phyloP scores from a whole-genome alignment of 2,888 invertebrate genomes.

The Dorcus hopei region DNA sequence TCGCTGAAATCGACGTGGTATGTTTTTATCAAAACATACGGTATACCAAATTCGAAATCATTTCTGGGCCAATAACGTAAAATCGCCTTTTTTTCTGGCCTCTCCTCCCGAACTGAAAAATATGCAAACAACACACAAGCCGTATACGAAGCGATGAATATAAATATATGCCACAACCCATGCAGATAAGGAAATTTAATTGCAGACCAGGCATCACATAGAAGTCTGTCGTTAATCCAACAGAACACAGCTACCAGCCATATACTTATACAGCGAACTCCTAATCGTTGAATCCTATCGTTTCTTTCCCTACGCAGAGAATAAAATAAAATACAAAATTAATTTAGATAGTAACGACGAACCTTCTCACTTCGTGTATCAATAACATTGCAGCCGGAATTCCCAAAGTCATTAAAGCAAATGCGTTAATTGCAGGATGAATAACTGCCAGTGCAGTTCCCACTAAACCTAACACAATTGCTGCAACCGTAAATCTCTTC shows the following conservation, averaged over 20 bases:
- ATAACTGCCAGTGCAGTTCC: slow-evolving; percentile 69
- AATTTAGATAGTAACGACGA: slow-evolving; percentile 30
- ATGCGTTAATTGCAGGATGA: slow-evolving; percentile 79
- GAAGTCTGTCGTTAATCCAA: slow-evolving; percentile 75
- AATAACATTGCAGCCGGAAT: slow-evolving; percentile 68
- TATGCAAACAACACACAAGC: slow-evolving; percentile 76
- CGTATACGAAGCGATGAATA: slow-evolving; percentile 75
- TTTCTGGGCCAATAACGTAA: slow-evolving; percentile 76
- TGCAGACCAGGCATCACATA: slow-evolving; percentile 75
- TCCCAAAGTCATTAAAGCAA: slow-evolving; percentile 72
- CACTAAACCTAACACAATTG: slow-evolving; percentile 57
- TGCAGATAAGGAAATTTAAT: slow-evolving; percentile 80
- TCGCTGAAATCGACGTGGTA: slow-evolving; percentile 22
- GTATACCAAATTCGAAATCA: slow-evolving; percentile 74
- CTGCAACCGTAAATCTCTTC: slow-evolving; percentile 60
- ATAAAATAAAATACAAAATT: not conserved
- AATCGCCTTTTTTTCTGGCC: slow-evolving; percentile 66
- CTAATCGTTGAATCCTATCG: slow-evolving; percentile 67
- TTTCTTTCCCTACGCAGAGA: slow-evolving; percentile 44
- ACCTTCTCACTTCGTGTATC: slow-evolving; percentile 67
- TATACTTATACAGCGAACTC: slow-evolving; percentile 65
- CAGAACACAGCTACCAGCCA: slow-evolving; percentile 70
- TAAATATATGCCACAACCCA: slow-evolving; percentile 79
- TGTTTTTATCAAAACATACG: slow-evolving; percentile 64
- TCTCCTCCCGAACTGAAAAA: slow-evolving; percentile 70